Conservation (phyloP, 2,888 invertebrate genomes). For the Hirtodrosophila cameraria region DNA sequence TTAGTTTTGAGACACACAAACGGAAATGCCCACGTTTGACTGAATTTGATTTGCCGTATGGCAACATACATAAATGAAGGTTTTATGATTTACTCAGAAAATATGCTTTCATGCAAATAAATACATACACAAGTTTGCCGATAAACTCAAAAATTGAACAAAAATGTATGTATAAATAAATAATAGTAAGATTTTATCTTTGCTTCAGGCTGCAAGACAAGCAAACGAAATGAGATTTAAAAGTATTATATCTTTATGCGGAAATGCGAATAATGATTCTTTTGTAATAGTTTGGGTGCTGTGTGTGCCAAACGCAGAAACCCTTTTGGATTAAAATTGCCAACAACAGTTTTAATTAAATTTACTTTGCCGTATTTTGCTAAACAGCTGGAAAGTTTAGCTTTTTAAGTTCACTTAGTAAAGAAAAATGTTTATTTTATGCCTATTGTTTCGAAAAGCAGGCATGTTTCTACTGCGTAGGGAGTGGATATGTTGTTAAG, state of each 20-base stretch:
- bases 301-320: background rate
- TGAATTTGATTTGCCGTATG: conserved; percentile 55
- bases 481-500: too few relatives aligned
- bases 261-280: conserved; percentile 50
- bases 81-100: conserved; percentile 26
- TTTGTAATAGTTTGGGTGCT: conserved; percentile 23
- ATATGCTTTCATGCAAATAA: conserved; percentile 17
- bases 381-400: too few relatives aligned
- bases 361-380: background rate
- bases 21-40: conserved; percentile 60
- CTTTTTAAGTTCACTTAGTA: too few relatives aligned
- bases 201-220: background rate
- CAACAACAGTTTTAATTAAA: background rate
- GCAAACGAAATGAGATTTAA: conserved; percentile 5
- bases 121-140: conserved; percentile 3
- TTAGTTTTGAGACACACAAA: conserved; percentile 51
- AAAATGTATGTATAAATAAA: conserved; percentile 14
- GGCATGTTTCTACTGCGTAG: too few relatives aligned
- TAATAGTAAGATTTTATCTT: conserved; percentile 1
- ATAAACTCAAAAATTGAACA: conserved; percentile 15
- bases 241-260: conserved; percentile 25
- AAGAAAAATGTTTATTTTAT: too few relatives aligned
- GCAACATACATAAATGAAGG: conserved; percentile 18
- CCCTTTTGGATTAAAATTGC: conserved; percentile 5
- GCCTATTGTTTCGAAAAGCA: too few relatives aligned